A percentile compares a stretch with the other conserved stretches of the same genome.
These are phyloP conservation scores for Sphaeridia pumilis DNA, from an alignment of 2,888 invertebrate species.

Conservation along the genomic window DNA sequence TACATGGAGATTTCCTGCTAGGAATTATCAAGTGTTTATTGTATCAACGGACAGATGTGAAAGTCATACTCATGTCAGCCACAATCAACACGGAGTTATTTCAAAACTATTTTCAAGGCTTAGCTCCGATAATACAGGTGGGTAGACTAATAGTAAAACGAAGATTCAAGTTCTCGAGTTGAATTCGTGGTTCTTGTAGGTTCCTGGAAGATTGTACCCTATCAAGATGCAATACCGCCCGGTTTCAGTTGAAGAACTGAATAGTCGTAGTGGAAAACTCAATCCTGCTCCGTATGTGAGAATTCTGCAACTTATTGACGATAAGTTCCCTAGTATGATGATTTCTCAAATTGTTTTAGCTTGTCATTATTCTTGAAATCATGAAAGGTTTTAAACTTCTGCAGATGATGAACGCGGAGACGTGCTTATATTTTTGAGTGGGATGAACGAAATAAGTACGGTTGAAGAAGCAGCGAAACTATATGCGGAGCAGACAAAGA, in stretches of 20 bases:
- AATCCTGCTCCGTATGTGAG: slow-evolving; percentile 88
- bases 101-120: slow-evolving; percentile 72
- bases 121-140: slow-evolving; percentile 72
- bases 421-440: slow-evolving; percentile 86
- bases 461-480: slow-evolving; percentile 74
- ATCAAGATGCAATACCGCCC: slow-evolving; percentile 83
- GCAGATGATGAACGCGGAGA: slow-evolving; percentile 76
- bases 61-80: slow-evolving; percentile 94
- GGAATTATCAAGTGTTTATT: slow-evolving; percentile 89
- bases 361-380: too few species aligned
- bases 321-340: slow-evolving; percentile 69
- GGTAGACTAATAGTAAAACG: too few species aligned
- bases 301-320: slow-evolving; percentile 82
- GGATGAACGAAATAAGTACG: slow-evolving; percentile 80
- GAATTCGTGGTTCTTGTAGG: slow-evolving; percentile 46
- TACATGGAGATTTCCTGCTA: slow-evolving; percentile 85
- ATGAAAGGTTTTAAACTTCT: too few species aligned
- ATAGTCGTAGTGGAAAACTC: slow-evolving; percentile 58
- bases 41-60: slow-evolving; percentile 63
- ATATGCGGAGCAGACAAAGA: slow-evolving; percentile 60
- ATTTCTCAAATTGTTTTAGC: too few species aligned
- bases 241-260: slow-evolving; percentile 48
- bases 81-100: slow-evolving; percentile 97
- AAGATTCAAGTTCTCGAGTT: too few species aligned
- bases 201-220: slow-evolving; percentile 87